A percentile compares a stretch with the other conserved stretches of the same genome.
phyloP scores from a whole-genome alignment of 2,113 vertebrate genomes.

The Podarcis muralis region DNA sequence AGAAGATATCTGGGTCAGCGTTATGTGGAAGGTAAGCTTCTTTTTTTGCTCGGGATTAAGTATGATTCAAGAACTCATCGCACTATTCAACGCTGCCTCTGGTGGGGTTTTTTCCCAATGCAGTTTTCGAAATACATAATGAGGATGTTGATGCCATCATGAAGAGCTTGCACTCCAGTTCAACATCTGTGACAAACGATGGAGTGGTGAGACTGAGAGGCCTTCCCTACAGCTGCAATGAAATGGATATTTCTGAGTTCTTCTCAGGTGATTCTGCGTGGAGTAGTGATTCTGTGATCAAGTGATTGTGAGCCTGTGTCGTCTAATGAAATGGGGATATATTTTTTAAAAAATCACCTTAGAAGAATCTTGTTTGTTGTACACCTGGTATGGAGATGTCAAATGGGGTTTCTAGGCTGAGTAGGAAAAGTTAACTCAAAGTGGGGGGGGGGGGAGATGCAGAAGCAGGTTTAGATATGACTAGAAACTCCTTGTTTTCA shows the following conservation, averaged over 20 bases:
- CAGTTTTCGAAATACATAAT: slow-evolving; percentile 87
- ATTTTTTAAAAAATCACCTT: background rate
- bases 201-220: slow-evolving; percentile 86
- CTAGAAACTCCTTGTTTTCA: background rate
- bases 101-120: background rate
- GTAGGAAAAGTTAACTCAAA: background rate
- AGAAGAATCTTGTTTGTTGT: background rate
- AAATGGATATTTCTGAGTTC: slow-evolving; percentile 83
- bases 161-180: slow-evolving; percentile 71
- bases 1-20: slow-evolving; percentile 89
- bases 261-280: slow-evolving; percentile 81
- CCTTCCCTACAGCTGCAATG: slow-evolving; percentile 84
- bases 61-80: background rate
- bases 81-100: background rate
- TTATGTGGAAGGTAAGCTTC: slow-evolving; percentile 88
- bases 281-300: background rate
- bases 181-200: slow-evolving; percentile 56
- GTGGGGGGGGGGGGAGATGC: background rate
- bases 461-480: background rate
- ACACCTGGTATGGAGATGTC: background rate
- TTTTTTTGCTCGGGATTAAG: background rate
- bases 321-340: background rate
- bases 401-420: background rate
- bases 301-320: too few relatives aligned
- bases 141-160: slow-evolving; percentile 84